phyloP scores from a whole-genome alignment of 1,140 invertebrate genomes.

The Heliconius hewitsoni region DNA sequence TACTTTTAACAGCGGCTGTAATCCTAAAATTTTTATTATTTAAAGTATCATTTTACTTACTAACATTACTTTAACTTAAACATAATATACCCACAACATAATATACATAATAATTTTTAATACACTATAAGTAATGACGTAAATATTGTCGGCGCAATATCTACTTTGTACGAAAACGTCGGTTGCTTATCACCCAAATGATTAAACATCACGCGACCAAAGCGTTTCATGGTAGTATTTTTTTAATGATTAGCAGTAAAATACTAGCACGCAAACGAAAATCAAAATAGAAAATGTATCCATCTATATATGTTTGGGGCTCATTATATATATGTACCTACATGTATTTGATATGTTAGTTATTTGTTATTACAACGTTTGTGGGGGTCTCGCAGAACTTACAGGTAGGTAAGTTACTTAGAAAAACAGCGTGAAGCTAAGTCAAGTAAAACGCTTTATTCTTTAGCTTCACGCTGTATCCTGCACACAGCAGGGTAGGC shows the following conservation, averaged over 20 bases:
- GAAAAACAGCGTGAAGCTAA: too few relatives aligned
- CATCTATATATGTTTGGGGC: not conserved
- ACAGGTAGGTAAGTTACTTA: too few relatives aligned
- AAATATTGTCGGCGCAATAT: not conserved
- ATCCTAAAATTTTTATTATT: too few relatives aligned
- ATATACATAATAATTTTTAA: not conserved
- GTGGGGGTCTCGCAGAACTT: too few relatives aligned
- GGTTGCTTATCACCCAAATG: not conserved
- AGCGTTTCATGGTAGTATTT: conserved; percentile 2
- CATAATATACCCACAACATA: not conserved
- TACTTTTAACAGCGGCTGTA: too few relatives aligned
- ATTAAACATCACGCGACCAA: conserved; percentile 13
- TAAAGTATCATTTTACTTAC: too few relatives aligned
- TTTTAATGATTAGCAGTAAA: conserved; percentile 8
- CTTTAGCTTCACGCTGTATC: too few relatives aligned
- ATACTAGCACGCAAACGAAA: not conserved
- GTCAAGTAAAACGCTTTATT: too few relatives aligned
- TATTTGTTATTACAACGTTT: too few relatives aligned
- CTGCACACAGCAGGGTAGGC: too few relatives aligned
- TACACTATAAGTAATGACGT: not conserved
- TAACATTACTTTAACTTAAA: too few relatives aligned
- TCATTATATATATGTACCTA: not conserved
- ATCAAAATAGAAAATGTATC: not conserved
- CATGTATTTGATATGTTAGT: not conserved
- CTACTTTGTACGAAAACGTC: conserved; percentile 2